Percentiles rank a stretch among this genome's conserved stretches.
Conservation (phyloP, 2,888 invertebrate genomes). For the Synergus gifuensis region DNA sequence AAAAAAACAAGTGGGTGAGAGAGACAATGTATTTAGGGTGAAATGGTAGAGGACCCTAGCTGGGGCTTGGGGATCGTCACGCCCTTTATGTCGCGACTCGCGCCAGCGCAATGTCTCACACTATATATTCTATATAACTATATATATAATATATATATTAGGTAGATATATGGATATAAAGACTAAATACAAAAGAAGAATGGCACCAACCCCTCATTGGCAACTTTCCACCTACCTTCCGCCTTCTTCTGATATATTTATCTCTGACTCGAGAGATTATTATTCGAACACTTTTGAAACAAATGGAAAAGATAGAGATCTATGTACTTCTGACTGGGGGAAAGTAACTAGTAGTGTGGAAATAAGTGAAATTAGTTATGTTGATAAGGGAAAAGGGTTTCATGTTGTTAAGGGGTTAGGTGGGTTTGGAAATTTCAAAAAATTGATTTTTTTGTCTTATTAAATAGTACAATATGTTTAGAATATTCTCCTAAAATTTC, state of each 20-base stretch:
- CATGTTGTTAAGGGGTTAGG: no score
- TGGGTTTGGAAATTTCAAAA: no score
- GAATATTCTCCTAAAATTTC: no score
- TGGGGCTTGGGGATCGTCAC: slow-evolving; percentile 5
- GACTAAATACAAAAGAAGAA: slow-evolving; percentile 1
- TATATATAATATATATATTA: background rate
- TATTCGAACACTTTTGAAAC: slow-evolving; percentile 33
- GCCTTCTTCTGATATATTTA: slow-evolving; percentile 35
- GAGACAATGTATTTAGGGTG: background rate
- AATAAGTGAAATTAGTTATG: background rate
- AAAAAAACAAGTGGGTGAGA: background rate
- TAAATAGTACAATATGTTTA: no score
- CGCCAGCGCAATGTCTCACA: slow-evolving; percentile 3
- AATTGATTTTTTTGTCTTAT: no score
- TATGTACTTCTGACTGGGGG: background rate
- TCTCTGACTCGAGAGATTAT: slow-evolving; percentile 20
- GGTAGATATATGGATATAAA: slow-evolving; percentile 5
- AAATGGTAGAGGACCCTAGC: slow-evolving; percentile 7
- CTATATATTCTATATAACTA: background rate
- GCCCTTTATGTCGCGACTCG: slow-evolving; percentile 14
- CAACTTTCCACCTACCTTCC: slow-evolving; percentile 37
- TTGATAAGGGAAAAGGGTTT: background rate
- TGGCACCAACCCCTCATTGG: slow-evolving; percentile 21
- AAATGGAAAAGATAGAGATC: slow-evolving; percentile 34
- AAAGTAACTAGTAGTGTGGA: no score